phyloP scores from a whole-genome alignment of 2,797 vertebrate genomes.

The Danio kyathit region DNA sequence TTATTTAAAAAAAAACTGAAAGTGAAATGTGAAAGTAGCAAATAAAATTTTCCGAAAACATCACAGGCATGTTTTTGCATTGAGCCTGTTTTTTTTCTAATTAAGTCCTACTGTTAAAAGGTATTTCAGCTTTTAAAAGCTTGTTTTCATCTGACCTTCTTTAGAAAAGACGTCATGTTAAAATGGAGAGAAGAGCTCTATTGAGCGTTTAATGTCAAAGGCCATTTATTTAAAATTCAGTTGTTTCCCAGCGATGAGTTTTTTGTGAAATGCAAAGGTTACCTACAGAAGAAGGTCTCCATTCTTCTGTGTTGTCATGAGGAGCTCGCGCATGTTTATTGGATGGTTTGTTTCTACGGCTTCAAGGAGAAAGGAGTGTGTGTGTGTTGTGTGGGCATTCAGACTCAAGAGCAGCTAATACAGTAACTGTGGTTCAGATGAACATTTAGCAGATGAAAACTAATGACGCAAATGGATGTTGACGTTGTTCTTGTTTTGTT shows the following conservation, averaged over 20 bases:
- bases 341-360: slow-evolving; percentile 1
- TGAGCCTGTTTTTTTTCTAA: not conserved
- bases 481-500: not conserved
- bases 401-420: not conserved
- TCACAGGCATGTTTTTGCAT: not conserved
- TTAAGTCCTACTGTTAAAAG: not conserved
- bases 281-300: slow-evolving; percentile 40
- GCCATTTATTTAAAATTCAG: slow-evolving; percentile 19
- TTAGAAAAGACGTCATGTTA: not conserved
- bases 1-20: too few relatives aligned
- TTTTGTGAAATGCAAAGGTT: slow-evolving; percentile 53
- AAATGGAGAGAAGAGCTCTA: not conserved
- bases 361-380: not conserved
- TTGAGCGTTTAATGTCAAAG: slow-evolving; percentile 15
- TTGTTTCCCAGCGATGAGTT: slow-evolving; percentile 30
- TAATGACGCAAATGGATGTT: not conserved
- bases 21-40: too few relatives aligned
- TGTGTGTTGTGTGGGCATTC: not conserved
- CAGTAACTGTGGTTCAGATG: not conserved
- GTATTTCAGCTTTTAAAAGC: too few relatives aligned
- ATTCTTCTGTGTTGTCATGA: slow-evolving; percentile 45
- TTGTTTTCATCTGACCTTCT: not conserved
- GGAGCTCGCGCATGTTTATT: slow-evolving; percentile 29
- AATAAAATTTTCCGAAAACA: too few relatives aligned
- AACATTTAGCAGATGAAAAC: not conserved